Conservation (phyloP, 2,888 invertebrate species). For the Mythimna vitellina region DNA sequence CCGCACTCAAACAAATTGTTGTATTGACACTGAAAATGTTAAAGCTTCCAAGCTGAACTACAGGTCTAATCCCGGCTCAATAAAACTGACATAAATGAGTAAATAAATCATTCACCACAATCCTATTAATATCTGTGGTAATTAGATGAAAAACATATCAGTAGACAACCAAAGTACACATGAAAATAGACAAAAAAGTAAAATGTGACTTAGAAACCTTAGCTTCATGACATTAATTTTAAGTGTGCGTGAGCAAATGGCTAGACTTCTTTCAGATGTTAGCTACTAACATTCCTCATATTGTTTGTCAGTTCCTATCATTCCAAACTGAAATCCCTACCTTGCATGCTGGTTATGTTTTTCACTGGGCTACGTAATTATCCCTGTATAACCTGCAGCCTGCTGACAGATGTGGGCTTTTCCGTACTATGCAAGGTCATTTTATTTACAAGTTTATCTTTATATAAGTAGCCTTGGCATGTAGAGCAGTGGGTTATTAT, state of each 20-base stretch:
- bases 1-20: no score
- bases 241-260: no score
- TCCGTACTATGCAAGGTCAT: no score
- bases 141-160: neutral
- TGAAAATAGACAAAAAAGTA: neutral
- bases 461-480: no score
- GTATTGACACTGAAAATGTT: no score
- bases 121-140: neutral
- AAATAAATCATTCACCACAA: neutral
- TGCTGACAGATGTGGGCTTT: slow-evolving; percentile 11
- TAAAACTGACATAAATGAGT: neutral
- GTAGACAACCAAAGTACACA: neutral
- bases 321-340: slow-evolving; percentile 55
- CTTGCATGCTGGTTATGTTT: slow-evolving; percentile 56
- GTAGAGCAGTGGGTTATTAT: no score
- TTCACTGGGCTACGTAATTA: slow-evolving; percentile 64
- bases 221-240: no score
- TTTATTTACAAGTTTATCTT: no score
- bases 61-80: neutral
- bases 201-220: no score
- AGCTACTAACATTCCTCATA: no score
- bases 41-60: neutral
- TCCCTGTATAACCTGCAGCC: slow-evolving; percentile 49
- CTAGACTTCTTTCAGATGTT: no score
- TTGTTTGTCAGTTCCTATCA: neutral